Conservation (phyloP, 2,797 vertebrate genomes). For the Trematomus bernacchii region DNA sequence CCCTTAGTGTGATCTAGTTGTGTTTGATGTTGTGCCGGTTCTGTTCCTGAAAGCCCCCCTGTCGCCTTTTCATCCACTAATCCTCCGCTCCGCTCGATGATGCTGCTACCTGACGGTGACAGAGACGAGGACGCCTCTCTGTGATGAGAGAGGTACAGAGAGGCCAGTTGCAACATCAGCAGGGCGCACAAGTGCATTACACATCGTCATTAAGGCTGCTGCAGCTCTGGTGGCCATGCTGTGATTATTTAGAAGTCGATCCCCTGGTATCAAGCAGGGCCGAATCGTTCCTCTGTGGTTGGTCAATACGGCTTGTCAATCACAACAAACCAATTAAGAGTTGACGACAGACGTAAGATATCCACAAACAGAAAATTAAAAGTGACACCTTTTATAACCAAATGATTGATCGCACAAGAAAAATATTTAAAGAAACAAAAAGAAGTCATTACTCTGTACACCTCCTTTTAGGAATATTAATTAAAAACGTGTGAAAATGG, state of each 20-base stretch:
- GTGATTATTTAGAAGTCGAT: slow-evolving; percentile 47
- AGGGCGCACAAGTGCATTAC: slow-evolving; percentile 39
- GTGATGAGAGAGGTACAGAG: slow-evolving; percentile 39
- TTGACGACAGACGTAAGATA: slow-evolving; percentile 23
- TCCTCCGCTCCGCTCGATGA: slow-evolving; percentile 10
- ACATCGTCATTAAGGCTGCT: slow-evolving; percentile 42
- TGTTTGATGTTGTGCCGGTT: slow-evolving; percentile 10
- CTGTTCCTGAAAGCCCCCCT: slow-evolving; percentile 15
- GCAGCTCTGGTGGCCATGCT: slow-evolving; percentile 28
- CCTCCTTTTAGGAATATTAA: slow-evolving; percentile 20
- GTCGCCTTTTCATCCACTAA: slow-evolving; percentile 31
- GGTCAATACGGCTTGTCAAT: slow-evolving; percentile 58
- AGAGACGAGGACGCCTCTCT: slow-evolving; percentile 30
- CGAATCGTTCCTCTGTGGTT: slow-evolving; percentile 31
- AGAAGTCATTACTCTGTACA: slow-evolving; percentile 16
- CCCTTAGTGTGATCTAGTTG: not conserved
- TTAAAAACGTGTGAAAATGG: slow-evolving; percentile 25
- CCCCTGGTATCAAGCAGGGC: slow-evolving; percentile 26
- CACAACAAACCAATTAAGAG: slow-evolving; percentile 62
- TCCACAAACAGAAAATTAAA: slow-evolving; percentile 48
- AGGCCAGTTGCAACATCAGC: slow-evolving; percentile 38
- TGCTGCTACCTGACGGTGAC: slow-evolving; percentile 15
- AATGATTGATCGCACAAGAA: slow-evolving; percentile 42
- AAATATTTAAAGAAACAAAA: slow-evolving; percentile 42
- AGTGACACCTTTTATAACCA: slow-evolving; percentile 49